Evolutionary conservation across 2,797 vertebrate species (phyloP).

Genomic region (Crax fasciolata): DNA sequence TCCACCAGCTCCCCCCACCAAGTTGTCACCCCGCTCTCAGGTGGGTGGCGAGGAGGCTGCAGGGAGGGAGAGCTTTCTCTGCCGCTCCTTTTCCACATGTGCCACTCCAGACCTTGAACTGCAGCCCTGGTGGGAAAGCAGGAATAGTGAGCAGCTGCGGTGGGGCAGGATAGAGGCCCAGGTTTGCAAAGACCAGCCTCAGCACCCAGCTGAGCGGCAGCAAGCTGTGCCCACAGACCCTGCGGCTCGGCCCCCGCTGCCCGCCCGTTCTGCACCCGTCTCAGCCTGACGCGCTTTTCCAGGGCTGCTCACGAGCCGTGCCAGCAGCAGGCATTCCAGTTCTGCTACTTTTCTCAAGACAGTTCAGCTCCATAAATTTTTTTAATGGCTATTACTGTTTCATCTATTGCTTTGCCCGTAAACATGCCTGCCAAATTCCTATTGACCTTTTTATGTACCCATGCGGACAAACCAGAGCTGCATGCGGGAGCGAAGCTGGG

Average conservation of each 20-base stretch:
- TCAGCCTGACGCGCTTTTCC: neutral
- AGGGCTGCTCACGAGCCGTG: neutral
- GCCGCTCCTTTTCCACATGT: neutral
- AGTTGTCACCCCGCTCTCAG: neutral
- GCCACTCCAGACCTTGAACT: conserved; percentile 48
- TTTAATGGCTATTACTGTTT: neutral
- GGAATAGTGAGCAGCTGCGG: neutral
- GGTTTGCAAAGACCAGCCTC: neutral
- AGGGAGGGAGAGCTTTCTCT: conserved; percentile 2
- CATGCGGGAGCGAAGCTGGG: accelerated
- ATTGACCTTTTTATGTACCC: neutral
- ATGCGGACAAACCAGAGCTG: neutral
- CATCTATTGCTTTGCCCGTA: neutral
- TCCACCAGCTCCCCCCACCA: conserved; percentile 5
- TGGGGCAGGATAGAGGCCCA: neutral
- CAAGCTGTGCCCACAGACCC: neutral
- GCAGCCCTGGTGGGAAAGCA: neutral
- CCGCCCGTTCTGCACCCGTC: neutral
- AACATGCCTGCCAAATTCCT: neutral
- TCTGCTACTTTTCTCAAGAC: neutral
- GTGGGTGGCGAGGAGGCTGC: neutral
- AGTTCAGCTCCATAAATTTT: neutral
- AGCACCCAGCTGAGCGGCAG: neutral
- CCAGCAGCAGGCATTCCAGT: neutral
- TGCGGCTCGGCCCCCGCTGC: neutral